Conservation (phyloP, 64 coral and sea anemone genomes). For the Stichodactyla helianthus region DNA sequence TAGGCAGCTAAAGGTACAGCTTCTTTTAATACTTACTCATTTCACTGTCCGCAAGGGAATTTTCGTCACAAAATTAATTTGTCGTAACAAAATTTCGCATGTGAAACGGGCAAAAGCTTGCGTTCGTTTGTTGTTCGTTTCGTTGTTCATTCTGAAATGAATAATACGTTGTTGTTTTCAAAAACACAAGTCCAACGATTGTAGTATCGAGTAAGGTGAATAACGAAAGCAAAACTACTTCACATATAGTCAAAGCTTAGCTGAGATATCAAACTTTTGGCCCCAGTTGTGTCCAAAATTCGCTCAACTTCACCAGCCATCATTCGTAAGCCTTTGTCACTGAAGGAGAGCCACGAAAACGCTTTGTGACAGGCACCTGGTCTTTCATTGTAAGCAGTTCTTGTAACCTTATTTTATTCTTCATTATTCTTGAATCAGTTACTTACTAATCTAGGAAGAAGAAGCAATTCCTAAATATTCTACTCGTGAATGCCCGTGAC, state of each 20-base stretch:
- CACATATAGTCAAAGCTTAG: background rate
- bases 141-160: constrained; percentile 17
- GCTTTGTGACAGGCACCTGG: constrained; percentile 69
- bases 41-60: background rate
- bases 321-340: background rate
- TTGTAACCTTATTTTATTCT: constrained; percentile 20
- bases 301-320: background rate
- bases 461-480: background rate
- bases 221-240: background rate
- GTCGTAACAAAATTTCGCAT: background rate
- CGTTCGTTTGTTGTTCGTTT: constrained; percentile 14
- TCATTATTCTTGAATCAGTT: background rate
- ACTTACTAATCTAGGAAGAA: background rate
- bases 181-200: background rate
- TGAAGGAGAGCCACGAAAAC: constrained; percentile 28
- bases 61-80: background rate
- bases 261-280: background rate
- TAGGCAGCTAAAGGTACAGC: background rate
- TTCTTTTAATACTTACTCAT: background rate
- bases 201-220: background rate
- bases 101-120: background rate
- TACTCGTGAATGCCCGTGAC: background rate
- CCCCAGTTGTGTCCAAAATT: background rate
- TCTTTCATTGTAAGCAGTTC: constrained; percentile 41
- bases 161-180: constrained; percentile 15